These are phyloP conservation scores for Bombus superbus DNA, from an alignment of 1,140 invertebrate genomes.

Conservation along the genomic window DNA sequence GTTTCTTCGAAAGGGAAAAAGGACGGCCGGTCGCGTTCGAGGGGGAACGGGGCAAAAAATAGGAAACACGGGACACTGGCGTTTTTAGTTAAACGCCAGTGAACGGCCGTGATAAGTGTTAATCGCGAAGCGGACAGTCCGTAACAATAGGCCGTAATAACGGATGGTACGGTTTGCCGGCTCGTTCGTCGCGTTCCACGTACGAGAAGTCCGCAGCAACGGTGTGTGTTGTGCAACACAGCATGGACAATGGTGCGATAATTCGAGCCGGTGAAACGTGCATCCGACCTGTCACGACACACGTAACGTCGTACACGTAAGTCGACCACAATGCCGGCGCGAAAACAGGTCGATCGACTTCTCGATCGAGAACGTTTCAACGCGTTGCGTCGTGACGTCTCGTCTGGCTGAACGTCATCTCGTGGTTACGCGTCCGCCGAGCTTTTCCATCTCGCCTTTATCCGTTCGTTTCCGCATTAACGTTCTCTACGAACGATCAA, in stretches of 20 bases:
- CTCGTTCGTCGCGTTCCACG: conserved; percentile 27
- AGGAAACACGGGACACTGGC: not conserved
- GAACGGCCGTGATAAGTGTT: conserved; percentile 25
- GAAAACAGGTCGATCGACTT: conserved; percentile 69
- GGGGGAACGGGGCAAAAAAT: not conserved
- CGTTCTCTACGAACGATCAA: not conserved
- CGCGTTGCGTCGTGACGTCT: conserved; percentile 29
- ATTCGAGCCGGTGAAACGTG: conserved; percentile 68
- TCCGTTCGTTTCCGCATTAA: not conserved
- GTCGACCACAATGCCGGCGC: conserved; percentile 65
- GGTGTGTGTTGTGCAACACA: conserved; percentile 63
- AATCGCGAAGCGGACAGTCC: conserved; percentile 50
- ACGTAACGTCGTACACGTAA: conserved; percentile 52
- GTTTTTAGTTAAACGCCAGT: not conserved
- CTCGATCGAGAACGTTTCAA: conserved; percentile 70
- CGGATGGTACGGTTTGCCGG: conserved; percentile 70
- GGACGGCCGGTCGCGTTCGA: not conserved
- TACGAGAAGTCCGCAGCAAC: conserved; percentile 68
- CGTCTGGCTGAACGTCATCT: conserved; percentile 6
- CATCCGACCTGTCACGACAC: conserved; percentile 31
- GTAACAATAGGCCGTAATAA: conserved; percentile 73
- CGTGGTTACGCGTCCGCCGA: not conserved
- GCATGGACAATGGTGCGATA: conserved; percentile 75
- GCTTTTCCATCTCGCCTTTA: not conserved
- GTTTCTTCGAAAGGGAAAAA: not conserved